phyloP scores from a whole-genome alignment of 2,113 vertebrate genomes.

The Corythaixoides concolor region DNA sequence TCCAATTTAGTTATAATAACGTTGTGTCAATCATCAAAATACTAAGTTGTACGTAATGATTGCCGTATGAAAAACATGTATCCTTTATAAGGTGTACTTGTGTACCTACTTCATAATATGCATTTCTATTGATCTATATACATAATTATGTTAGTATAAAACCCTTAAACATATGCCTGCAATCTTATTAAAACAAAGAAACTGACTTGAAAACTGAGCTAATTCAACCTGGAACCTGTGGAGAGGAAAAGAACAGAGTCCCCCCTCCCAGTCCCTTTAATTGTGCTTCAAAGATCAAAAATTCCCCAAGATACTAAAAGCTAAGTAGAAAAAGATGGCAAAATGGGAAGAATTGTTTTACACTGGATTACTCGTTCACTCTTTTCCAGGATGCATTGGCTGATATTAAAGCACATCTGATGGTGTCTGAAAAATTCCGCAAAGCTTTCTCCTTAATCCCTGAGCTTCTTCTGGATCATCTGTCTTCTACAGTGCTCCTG shows the following conservation, averaged over 20 bases:
- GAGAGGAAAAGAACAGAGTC: neutral
- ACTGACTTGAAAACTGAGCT: neutral
- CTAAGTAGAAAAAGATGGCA: neutral
- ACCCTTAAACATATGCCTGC: conserved; percentile 25
- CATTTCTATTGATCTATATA: conserved; percentile 32
- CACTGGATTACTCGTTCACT: conserved; percentile 6
- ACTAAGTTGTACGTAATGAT: conserved; percentile 6
- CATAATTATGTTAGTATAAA: conserved; percentile 33
- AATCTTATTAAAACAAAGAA: conserved; percentile 39
- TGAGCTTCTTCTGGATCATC: conserved; percentile 12
- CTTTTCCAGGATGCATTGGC: neutral
- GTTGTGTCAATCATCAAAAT: conserved; percentile 47
- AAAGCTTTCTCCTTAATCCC: conserved; percentile 33
- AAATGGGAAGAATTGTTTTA: neutral
- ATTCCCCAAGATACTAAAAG: neutral
- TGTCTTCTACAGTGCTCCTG: neutral
- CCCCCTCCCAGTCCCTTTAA: neutral
- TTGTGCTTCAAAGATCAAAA: neutral
- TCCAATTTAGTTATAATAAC: conserved; percentile 32
- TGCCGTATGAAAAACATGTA: conserved; percentile 28
- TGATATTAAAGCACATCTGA: conserved; percentile 17
- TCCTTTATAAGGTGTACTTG: conserved; percentile 20
- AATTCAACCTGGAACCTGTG: conserved; percentile 20
- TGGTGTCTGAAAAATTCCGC: conserved; percentile 14
- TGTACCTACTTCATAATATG: conserved; percentile 28